phyloP scores from a whole-genome alignment of 2,113 vertebrate species.

The Ginglymostoma cirratum region DNA sequence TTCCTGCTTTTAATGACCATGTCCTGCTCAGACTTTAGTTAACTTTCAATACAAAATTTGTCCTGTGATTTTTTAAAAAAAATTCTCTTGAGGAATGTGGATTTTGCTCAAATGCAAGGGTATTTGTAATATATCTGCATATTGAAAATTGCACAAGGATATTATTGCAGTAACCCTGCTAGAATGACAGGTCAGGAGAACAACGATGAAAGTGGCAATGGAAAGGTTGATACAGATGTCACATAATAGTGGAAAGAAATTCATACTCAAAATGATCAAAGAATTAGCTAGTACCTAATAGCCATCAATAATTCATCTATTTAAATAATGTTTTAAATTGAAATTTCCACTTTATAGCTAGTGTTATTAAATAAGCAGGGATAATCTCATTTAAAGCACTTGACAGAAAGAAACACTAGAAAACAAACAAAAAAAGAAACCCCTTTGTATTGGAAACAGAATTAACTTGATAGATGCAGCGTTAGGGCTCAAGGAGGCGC shows the following conservation, averaged over 20 bases:
- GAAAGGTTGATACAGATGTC: neutral
- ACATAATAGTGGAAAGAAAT: neutral
- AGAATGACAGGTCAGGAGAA: neutral
- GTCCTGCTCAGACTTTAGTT: neutral
- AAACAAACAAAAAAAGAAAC: neutral
- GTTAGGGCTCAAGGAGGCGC: no score
- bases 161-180: neutral
- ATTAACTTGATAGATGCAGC: neutral
- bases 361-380: neutral
- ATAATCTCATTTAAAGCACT: slow-evolving; percentile 16
- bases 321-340: neutral
- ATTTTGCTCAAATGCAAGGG: neutral
- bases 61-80: neutral
- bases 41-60: neutral
- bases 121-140: neutral
- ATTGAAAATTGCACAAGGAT: neutral
- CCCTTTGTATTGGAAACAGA: neutral
- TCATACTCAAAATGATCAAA: neutral
- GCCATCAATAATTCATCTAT: neutral
- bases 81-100: no score
- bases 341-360: neutral
- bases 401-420: neutral
- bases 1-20: neutral
- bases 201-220: neutral
- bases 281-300: slow-evolving; percentile 8